Percentiles rank a stretch among this genome's conserved stretches.
Evolutionary conservation across 2,888 invertebrate genomes (phyloP).

Genomic region (Himalopsyche japonica): DNA sequence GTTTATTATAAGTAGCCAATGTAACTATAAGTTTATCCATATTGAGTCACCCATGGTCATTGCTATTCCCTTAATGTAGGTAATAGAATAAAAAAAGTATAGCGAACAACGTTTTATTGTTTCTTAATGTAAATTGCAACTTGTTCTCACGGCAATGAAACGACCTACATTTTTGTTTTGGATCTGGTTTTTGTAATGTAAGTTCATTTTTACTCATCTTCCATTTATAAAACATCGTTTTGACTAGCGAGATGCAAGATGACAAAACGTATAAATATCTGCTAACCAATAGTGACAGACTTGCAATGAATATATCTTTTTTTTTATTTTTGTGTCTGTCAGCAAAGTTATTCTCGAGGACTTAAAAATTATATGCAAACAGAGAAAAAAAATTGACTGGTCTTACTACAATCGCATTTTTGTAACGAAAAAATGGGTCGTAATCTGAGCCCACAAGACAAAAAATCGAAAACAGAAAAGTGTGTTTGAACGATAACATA

Average conservation of each 20-base stretch:
- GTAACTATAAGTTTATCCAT: background rate
- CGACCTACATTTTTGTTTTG: background rate
- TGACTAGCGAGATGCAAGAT: background rate
- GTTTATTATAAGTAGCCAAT: background rate
- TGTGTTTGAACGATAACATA: too few relatives aligned
- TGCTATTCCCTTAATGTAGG: constrained; percentile 4
- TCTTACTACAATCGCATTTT: too few relatives aligned
- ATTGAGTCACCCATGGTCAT: background rate
- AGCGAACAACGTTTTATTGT: background rate
- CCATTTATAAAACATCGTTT: background rate
- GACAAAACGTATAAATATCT: too few relatives aligned
- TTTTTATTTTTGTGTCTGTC: too few relatives aligned
- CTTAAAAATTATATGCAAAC: too few relatives aligned
- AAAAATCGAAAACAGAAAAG: too few relatives aligned
- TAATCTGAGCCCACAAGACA: too few relatives aligned
- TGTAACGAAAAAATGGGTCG: too few relatives aligned
- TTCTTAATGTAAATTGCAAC: constrained; percentile 6
- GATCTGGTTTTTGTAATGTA: background rate
- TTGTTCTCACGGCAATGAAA: background rate
- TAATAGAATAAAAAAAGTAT: background rate
- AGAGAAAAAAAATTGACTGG: too few relatives aligned
- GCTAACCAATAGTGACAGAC: too few relatives aligned
- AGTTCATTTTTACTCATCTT: background rate
- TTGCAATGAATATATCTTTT: too few relatives aligned
- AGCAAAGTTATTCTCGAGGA: too few relatives aligned